These are phyloP conservation scores for Globodera rostochiensis DNA, from an alignment of 1,140 invertebrate species.

Conservation along the genomic window DNA sequence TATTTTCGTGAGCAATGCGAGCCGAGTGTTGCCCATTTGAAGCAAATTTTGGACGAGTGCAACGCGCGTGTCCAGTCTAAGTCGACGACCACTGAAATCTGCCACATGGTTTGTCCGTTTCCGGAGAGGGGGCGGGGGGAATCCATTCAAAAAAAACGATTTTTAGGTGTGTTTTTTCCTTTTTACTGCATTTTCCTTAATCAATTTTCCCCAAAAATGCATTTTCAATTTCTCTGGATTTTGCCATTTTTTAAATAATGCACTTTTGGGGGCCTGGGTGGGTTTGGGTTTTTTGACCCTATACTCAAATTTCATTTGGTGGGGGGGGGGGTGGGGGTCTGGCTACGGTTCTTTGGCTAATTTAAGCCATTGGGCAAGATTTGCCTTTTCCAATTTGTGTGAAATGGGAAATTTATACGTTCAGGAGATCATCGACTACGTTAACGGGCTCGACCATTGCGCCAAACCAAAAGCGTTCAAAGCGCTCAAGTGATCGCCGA, in stretches of 20 bases:
- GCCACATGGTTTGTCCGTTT: constrained; percentile 22
- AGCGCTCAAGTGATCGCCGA: constrained; percentile 49
- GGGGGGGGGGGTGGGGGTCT: neutral
- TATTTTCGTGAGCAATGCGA: constrained; percentile 59
- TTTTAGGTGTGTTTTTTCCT: neutral
- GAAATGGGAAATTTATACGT: constrained; percentile 12
- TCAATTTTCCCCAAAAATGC: neutral
- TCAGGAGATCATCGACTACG: constrained; percentile 62
- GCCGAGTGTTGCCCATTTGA: constrained; percentile 54
- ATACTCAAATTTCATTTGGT: neutral
- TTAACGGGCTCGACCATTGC: constrained; percentile 59
- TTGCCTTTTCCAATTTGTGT: no score
- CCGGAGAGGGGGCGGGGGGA: no score
- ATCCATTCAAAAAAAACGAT: neutral
- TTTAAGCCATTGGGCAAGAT: no score
- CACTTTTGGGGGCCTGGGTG: no score
- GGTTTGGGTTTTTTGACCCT: neutral
- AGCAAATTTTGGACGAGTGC: constrained; percentile 59
- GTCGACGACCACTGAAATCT: constrained; percentile 49
- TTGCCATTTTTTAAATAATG: no score
- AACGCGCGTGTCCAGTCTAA: constrained; percentile 58
- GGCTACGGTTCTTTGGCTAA: no score
- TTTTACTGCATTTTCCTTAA: neutral
- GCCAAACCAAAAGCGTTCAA: constrained; percentile 62
- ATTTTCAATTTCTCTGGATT: no score